Evolutionary conservation across 2,113 vertebrate species (phyloP).

Genomic region (Coracopsis vasa): DNA sequence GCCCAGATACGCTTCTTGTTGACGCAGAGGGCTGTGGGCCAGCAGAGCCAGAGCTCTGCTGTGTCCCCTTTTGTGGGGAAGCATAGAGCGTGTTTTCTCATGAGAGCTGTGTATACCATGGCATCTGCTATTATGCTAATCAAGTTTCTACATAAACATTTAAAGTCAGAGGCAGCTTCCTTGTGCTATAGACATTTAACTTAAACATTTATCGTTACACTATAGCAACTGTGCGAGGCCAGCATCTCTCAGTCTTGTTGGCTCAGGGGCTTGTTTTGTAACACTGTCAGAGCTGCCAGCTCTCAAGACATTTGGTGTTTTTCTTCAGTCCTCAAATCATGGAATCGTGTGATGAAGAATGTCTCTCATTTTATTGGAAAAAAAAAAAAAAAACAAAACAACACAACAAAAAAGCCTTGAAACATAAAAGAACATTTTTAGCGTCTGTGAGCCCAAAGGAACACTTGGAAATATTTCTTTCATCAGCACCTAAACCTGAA

Average conservation of each 20-base stretch:
- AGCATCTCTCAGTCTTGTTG: conserved; percentile 55
- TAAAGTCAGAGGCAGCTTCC: conserved; percentile 12
- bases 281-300: conserved; percentile 58
- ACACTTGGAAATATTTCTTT: not conserved
- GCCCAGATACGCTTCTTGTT: not conserved
- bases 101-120: not conserved
- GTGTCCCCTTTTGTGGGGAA: not conserved
- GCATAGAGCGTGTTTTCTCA: accelerated
- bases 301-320: conserved; percentile 71
- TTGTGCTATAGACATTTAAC: conserved; percentile 36
- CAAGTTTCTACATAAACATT: not conserved
- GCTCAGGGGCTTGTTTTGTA: conserved; percentile 64
- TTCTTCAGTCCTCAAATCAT: conserved; percentile 53
- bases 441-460: not conserved
- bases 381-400: not conserved
- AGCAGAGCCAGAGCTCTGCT: not conserved
- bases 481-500: not conserved
- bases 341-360: not conserved
- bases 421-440: not conserved
- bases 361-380: conserved; percentile 1
- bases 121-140: conserved; percentile 5
- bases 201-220: conserved; percentile 54
- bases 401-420: not conserved
- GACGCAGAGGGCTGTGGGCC: not conserved
- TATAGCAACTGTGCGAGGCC: conserved; percentile 41